Evolutionary conservation across 2,797 vertebrate genomes (phyloP).

Genomic region (Hydrocynus forskahlii): DNA sequence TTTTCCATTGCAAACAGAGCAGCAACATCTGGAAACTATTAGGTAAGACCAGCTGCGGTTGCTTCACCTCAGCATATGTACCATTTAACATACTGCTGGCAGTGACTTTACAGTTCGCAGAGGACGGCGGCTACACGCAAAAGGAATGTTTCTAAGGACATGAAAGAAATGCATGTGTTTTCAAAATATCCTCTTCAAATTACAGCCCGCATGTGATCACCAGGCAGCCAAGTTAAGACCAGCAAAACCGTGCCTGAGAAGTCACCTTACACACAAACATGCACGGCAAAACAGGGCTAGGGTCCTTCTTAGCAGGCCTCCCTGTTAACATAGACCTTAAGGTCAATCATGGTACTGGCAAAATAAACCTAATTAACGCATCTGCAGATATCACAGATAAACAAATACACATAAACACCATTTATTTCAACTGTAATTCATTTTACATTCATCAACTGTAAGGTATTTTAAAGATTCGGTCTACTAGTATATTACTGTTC

Average conservation of each 20-base stretch:
- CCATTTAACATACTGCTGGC: conserved; percentile 11
- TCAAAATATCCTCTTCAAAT: neutral
- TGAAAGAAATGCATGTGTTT: neutral
- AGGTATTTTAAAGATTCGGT: too few species aligned
- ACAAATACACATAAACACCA: too few species aligned
- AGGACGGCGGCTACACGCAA: neutral
- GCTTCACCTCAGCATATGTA: conserved; percentile 8
- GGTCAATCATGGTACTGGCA: too few species aligned
- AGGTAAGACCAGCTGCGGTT: neutral
- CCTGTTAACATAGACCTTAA: too few species aligned
- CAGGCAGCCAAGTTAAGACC: too few species aligned
- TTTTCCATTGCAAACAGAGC: neutral
- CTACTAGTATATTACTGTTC: too few species aligned
- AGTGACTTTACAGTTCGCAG: neutral
- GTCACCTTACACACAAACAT: neutral
- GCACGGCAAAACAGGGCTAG: neutral
- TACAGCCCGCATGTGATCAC: neutral
- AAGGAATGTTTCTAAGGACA: neutral
- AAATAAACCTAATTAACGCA: too few species aligned
- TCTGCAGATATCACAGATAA: too few species aligned
- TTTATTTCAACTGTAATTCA: too few species aligned
- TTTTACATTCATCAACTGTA: too few species aligned
- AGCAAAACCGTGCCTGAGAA: neutral
- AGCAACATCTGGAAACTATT: conserved; percentile 51
- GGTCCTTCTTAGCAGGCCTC: too few species aligned